A percentile compares a stretch with the other conserved stretches of the same genome.
phyloP scores from a whole-genome alignment of 2,113 vertebrate genomes.

The Anser brachyrhynchus region DNA sequence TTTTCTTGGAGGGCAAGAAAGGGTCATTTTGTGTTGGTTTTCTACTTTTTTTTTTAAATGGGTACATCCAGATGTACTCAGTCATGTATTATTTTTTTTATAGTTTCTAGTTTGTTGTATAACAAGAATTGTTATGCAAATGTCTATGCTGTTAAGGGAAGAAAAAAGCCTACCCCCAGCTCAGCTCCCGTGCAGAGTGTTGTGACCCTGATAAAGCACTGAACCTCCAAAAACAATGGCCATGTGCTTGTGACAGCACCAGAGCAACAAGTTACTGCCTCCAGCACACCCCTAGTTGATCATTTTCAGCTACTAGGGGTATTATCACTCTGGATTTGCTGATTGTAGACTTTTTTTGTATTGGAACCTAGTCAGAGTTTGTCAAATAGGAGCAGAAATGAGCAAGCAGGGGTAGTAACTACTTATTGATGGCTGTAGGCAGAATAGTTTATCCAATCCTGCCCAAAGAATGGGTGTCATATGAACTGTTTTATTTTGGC shows the following conservation, averaged over 20 bases:
- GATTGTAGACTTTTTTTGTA: neutral
- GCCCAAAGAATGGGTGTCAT: neutral
- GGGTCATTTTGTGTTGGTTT: neutral
- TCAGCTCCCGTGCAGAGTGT: neutral
- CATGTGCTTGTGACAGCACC: neutral
- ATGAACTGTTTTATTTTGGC: neutral
- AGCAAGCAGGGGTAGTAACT: neutral
- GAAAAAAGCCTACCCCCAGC: neutral
- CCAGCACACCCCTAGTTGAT: neutral
- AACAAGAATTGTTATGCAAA: neutral
- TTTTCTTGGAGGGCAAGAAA: neutral
- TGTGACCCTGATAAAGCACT: neutral
- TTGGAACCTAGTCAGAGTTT: neutral
- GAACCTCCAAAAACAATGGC: neutral
- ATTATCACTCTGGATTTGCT: neutral
- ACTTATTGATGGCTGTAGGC: neutral
- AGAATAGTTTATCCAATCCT: neutral
- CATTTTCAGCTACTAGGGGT: neutral
- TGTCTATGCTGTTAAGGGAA: neutral
- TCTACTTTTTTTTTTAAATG: neutral
- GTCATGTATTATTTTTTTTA: neutral
- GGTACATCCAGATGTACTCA: neutral
- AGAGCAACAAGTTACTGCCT: constrained; percentile 1
- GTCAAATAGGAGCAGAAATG: neutral
- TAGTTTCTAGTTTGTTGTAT: neutral